Conservation (phyloP, 2,888 invertebrate species). For the Nesidiocoris tenuis region DNA sequence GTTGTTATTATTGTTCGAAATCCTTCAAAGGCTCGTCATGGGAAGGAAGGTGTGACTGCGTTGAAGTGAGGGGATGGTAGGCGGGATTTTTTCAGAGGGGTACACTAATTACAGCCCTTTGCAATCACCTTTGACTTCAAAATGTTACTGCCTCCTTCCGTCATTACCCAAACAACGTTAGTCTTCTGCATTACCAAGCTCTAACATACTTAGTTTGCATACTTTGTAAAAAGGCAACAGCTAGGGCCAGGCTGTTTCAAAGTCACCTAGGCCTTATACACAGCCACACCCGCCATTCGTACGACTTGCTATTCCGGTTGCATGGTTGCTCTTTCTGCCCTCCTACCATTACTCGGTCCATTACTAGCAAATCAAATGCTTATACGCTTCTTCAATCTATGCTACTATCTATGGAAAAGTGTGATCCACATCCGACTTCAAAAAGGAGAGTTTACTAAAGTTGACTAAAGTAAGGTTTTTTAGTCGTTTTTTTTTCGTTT, state of each 20-base stretch:
- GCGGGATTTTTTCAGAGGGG: not conserved
- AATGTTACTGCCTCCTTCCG: slow-evolving; percentile 14
- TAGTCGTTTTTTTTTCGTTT: no score
- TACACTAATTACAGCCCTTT: slow-evolving; percentile 27
- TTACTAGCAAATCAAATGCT: no score
- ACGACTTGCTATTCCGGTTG: no score
- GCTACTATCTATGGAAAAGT: no score
- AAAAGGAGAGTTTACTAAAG: no score
- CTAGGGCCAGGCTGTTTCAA: not conserved
- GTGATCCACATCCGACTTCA: no score
- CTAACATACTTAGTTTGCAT: slow-evolving; percentile 21
- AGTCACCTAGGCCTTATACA: no score
- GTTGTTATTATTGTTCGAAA: slow-evolving; percentile 27
- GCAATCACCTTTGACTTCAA: slow-evolving; percentile 32
- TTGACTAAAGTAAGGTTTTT: no score
- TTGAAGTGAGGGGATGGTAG: not conserved
- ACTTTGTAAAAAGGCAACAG: slow-evolving; percentile 7
- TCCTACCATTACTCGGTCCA: no score
- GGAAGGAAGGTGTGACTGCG: not conserved
- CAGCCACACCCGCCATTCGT: no score
- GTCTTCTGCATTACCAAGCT: slow-evolving; percentile 9
- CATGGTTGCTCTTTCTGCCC: no score
- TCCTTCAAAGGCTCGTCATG: slow-evolving; percentile 5
- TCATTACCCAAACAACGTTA: slow-evolving; percentile 31
- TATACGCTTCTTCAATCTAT: no score